These are phyloP conservation scores for Meteorus colon DNA, from an alignment of 2,888 invertebrate species.

Conservation along the genomic window DNA sequence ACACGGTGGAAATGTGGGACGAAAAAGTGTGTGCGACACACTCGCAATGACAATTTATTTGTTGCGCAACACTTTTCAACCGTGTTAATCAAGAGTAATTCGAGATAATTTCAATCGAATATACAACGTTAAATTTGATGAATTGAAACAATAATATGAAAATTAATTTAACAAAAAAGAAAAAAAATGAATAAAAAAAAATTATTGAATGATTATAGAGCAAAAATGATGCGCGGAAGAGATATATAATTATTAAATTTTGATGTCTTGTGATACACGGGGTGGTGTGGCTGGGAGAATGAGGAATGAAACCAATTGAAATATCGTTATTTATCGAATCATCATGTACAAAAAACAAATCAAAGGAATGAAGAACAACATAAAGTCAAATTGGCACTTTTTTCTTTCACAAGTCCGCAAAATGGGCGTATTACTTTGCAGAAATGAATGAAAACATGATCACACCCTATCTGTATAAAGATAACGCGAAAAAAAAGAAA, in stretches of 20 bases:
- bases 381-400: not conserved
- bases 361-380: constrained; percentile 35
- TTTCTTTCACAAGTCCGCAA: not conserved
- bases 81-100: constrained; percentile 23
- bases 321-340: constrained; percentile 55
- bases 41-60: constrained; percentile 1
- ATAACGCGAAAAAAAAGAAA: constrained; percentile 11
- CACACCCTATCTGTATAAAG: constrained; percentile 24
- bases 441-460: not conserved
- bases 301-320: constrained; percentile 52
- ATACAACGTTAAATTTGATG: constrained; percentile 41
- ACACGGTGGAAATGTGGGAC: constrained; percentile 10
- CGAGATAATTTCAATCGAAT: constrained; percentile 32
- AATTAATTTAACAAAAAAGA: constrained; percentile 42
- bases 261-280: constrained; percentile 63
- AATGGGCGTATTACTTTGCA: not conserved
- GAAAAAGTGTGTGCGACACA: constrained; percentile 13
- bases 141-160: constrained; percentile 23
- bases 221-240: constrained; percentile 32
- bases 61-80: constrained; percentile 10
- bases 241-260: constrained; percentile 46
- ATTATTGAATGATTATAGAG: constrained; percentile 42
- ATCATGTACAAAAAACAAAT: constrained; percentile 45
- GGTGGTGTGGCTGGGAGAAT: not conserved
- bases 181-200: constrained; percentile 34